Base-by-base conservation (phyloP, 2,113 vertebrate genomes). In the Phoxinus phoxinus region DNA sequence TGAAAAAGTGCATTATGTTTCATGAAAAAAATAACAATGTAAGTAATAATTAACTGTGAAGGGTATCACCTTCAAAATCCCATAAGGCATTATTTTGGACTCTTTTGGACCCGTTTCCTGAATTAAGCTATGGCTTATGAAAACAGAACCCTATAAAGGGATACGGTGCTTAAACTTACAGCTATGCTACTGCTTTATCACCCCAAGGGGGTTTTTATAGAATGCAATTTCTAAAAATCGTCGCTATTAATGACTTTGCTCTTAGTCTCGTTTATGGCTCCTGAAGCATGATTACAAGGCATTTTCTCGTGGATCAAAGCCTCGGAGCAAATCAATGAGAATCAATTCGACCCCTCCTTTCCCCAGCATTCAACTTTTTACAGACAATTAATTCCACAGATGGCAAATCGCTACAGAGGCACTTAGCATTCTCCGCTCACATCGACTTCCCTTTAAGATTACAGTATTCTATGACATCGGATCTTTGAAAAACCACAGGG, bases 231-330 rank as follows among this genome's bases (percentile, higher is more conserved):
- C 77, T 32, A 67, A 53, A 81, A 72, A 48, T 61, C 19, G 44
- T 58, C 3, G 8, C 44, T 69, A 27, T 75, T 63, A 84, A 78
- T 1, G 63, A 25, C 32, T 77, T 63, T 35, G 72, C 58, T 35
- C 73, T 53, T 61, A 63, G 71, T 83, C 27, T 72, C 56, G 9
- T 85, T 90, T 87, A 84, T 77, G 81, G 65, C 53, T 58, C n/a
- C 23, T 67, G 77, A 48, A 88, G 83, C 72, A 75, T 84, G 88
- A 90, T 89, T 87, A 84, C 63, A 84, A 84, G 72, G 86, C 87
- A 65, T 88, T 89, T 91, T 88, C 86, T 75, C 81, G 77, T 48
- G 87, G 81, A 85, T 87, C 88, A 88, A 85, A 88, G 81, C 72
- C 74, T 85, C 56, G 63, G 61, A 83, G 73, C 84, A 85, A 74